These are phyloP conservation scores for Indicator indicator DNA, from an alignment of 2,113 vertebrate species.

Conservation along the genomic window DNA sequence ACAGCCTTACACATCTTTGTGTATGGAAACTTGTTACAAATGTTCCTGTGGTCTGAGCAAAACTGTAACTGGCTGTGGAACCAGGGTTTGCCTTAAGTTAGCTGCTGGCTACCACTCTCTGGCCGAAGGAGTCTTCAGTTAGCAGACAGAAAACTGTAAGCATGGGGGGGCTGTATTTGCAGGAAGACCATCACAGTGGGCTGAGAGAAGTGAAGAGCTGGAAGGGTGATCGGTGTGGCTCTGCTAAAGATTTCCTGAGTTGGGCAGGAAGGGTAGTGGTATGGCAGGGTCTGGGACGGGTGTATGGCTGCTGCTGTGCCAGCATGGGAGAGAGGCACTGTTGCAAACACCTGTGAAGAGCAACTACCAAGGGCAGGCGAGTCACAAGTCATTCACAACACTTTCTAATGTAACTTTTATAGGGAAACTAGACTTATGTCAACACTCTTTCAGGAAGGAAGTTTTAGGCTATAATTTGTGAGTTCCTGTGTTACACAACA, in stretches of 20 bases:
- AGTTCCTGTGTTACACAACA: conserved; percentile 51
- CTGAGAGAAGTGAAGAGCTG: background rate
- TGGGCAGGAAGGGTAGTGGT: background rate
- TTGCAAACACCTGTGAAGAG: rapidly evolving
- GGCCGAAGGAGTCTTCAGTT: background rate
- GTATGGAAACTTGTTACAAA: background rate
- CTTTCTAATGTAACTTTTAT: background rate
- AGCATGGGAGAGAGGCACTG: background rate
- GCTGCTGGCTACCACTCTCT: background rate
- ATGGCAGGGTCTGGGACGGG: background rate
- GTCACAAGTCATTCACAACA: background rate
- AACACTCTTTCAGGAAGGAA: background rate
- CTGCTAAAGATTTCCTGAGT: background rate
- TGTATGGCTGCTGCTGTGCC: background rate
- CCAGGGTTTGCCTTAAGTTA: background rate
- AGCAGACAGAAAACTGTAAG: background rate
- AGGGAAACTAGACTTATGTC: background rate
- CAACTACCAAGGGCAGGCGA: background rate
- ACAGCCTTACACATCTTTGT: background rate
- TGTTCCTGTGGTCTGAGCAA: background rate
- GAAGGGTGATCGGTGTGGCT: background rate
- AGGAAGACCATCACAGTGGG: background rate
- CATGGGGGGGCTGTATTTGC: background rate
- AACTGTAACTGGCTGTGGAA: background rate
- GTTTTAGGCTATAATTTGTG: background rate